Base-by-base conservation (phyloP, 2,888 invertebrate genomes). In the Pristionchus entomophagus region DNA sequence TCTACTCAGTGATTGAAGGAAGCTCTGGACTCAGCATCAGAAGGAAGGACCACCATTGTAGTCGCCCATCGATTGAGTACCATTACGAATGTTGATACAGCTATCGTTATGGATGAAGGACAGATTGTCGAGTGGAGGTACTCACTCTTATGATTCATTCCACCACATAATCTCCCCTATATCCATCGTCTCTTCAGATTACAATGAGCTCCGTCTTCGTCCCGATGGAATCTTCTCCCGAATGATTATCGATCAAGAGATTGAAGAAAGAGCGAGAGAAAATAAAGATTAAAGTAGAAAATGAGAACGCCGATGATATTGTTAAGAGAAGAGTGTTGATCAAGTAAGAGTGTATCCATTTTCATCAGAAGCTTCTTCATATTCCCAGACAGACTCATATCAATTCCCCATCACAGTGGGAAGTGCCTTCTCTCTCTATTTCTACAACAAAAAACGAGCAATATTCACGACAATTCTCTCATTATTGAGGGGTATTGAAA, bases 11-110 rank as follows among this genome's bases (percentile, higher is more conserved):
- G 56, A 32, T 6, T 35, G 0, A 19, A 80, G 78, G 78, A 51
- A 51, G 82, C 82, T 0, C 41, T 82, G 14, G 59, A 82, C n/a
- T 5, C 38, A 10, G 82, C 82, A 1, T 82, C 82, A 12, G 82
- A 59, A 82, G 82, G 82, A 6, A 26, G 82, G 10, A 82, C 82
- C 17, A 82, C 56, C 19, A 41, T 82, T 26, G 82, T 82, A 0
- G 59, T 82, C 26, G 82, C 82, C 22, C 82, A 82, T 82, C 56
- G 82, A 82, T 29, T 82, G 59, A 82, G 82, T 14, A 82, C 82
- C 0, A 82, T 82, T n/a, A 82, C 38, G 59, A 59, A 82, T 14
- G 82, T 82, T 2, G 8, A 82, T 0, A n/a, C 41, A 38, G 82
- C 59, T 8, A 41, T 82, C 8, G 35, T 82, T 6, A 82, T 82